Evolutionary conservation across 2,797 vertebrate species (phyloP), one percentile per base, ranked within the genome.

Genomic region (Sebastes goodei): DNA sequence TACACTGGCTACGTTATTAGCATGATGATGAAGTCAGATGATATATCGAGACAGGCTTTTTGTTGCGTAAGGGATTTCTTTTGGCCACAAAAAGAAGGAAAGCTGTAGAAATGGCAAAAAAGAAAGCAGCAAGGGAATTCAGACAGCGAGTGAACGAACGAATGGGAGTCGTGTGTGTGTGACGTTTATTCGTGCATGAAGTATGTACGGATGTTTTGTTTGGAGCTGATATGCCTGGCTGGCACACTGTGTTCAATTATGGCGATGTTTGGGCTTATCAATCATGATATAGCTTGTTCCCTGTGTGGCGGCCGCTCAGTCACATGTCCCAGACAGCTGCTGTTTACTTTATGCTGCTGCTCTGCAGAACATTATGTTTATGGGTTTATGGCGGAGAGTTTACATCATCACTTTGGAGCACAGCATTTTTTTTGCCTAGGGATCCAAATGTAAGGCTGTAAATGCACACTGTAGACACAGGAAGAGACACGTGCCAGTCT

Each of bases 241-340:
- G 84, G 63, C 63, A 82, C 70, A 69, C 82, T 78, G 73, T 87
- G 76, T 91, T 94, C 85, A 93, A 93, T 94, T 91, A 94, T 76
- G 74, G 56, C 85, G 10, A 91, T 90, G 88, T 86, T 84, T 85
- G 78, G 77, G 79, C 90, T 90, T 93, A 93, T 95, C 93, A 94
- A 88, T 96, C 94, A 94, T 72, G 83, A 92, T 88, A 69, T 29
- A 77, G 87, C 84, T 91, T 70, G 63, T 88, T 93, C 85, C 63
- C 81, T 49, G 62, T 64, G 86, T 86, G 82, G 71, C 23, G 4
- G 57, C 20, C 17, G 15, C 76, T 74, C 68, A 53, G 84, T 93
- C 90, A 93, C 90, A 88, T 91, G 88, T 77, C 81, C 75, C 12
- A 53, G 61, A 80, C 91, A 91, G 82, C 79, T 89, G 88, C 80